Evolutionary conservation across 2,113 vertebrate species (phyloP).

Genomic region (Nyctibius bracteatus): DNA sequence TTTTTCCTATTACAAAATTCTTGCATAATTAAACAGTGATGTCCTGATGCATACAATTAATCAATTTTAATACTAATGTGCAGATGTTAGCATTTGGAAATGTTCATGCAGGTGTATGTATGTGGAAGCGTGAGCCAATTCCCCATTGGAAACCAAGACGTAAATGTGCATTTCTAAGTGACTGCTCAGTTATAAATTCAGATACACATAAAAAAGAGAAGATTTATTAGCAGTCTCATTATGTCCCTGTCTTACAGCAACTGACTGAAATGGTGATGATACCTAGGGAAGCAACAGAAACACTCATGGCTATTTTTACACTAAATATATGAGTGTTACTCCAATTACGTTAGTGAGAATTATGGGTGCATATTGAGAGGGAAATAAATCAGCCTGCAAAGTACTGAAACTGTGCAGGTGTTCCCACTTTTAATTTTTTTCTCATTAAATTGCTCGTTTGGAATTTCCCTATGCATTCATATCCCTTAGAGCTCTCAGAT

Average conservation of each 20-base stretch:
- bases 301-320: not conserved
- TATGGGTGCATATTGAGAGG: not conserved
- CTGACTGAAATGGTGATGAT: not conserved
- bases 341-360: not conserved
- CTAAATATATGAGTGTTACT: not conserved
- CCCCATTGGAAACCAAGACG: not conserved
- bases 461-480: not conserved
- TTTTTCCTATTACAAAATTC: not conserved
- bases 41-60: not conserved
- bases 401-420: not conserved
- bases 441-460: constrained; percentile 8
- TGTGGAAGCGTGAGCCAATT: not conserved
- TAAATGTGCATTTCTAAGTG: not conserved
- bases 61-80: not conserved
- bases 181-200: not conserved
- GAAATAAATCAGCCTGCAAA: constrained; percentile 18
- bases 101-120: not conserved
- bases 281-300: not conserved
- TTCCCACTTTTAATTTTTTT: constrained; percentile 24
- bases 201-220: not conserved
- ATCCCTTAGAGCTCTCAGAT: not conserved
- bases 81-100: not conserved
- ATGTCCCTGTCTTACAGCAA: not conserved
- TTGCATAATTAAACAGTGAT: not conserved
- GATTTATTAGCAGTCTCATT: not conserved